Evolutionary conservation across 2,888 invertebrate species (phyloP).

Genomic region (Oxyscelio sp.): DNA sequence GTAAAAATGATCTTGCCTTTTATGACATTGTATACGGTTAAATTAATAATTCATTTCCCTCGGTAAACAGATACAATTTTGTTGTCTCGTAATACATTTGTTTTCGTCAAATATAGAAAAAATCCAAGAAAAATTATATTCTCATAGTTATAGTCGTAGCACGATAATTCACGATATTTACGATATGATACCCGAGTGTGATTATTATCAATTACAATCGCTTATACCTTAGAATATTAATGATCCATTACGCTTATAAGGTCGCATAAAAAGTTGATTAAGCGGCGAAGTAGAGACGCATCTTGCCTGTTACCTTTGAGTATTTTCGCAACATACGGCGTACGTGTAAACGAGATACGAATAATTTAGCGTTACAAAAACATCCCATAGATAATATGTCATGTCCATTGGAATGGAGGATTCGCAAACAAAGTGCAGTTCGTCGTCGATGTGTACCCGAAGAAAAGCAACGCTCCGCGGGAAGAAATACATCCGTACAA

Average conservation of each 20-base stretch:
- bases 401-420: too few species aligned
- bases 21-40: too few species aligned
- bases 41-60: too few species aligned
- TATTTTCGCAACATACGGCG: conserved; percentile 62
- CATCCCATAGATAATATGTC: too few species aligned
- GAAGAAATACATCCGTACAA: too few species aligned
- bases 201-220: conserved; percentile 69
- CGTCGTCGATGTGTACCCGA: too few species aligned
- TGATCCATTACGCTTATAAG: conserved; percentile 54
- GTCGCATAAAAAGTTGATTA: conserved; percentile 62
- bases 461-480: too few species aligned
- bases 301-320: conserved; percentile 52
- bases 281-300: conserved; percentile 56
- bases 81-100: background rate
- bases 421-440: too few species aligned
- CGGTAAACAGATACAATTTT: background rate
- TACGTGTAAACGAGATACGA: conserved; percentile 63
- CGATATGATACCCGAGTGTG: conserved; percentile 51
- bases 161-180: conserved; percentile 51
- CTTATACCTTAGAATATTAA: conserved; percentile 62
- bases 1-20: too few species aligned
- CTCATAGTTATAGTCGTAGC: conserved; percentile 46
- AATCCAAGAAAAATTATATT: conserved; percentile 41
- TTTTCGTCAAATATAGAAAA: background rate
- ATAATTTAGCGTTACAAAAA: conserved; percentile 63